These are phyloP conservation scores for Gnatocerus cornutus DNA, from an alignment of 2,888 invertebrate species.

Conservation along the genomic window DNA sequence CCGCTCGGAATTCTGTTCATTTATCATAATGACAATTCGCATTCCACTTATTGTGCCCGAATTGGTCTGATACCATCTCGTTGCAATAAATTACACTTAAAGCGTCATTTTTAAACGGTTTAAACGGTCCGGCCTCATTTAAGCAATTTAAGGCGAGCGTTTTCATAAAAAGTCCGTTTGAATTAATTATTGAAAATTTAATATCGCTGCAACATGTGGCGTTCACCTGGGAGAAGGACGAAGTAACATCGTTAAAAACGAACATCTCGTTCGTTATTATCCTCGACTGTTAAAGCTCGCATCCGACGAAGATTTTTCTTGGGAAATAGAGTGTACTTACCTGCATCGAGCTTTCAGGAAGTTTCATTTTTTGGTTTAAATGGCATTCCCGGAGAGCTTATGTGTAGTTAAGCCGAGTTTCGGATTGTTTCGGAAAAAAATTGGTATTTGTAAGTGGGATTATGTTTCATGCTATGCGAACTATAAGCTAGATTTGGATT, in stretches of 20 bases:
- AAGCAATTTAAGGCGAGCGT: constrained; percentile 12
- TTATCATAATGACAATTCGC: constrained; percentile 37
- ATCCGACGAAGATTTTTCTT: constrained; percentile 14
- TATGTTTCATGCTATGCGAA: background rate
- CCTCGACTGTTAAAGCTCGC: background rate
- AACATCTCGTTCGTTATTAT: constrained; percentile 26
- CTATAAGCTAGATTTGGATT: constrained; percentile 17
- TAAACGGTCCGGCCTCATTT: constrained; percentile 24
- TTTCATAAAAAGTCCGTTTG: constrained; percentile 25
- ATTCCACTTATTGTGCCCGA: constrained; percentile 32
- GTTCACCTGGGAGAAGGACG: constrained; percentile 13
- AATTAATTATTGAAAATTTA: constrained; percentile 31
- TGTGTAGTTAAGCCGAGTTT: no score
- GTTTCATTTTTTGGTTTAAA: background rate
- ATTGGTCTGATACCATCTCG: constrained; percentile 30
- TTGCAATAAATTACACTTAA: constrained; percentile 42
- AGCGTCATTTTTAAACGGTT: constrained; percentile 33
- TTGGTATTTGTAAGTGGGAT: background rate
- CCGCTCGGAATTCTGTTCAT: constrained; percentile 25
- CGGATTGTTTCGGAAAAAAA: constrained; percentile 5
- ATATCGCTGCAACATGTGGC: constrained; percentile 23
- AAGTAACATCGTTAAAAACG: constrained; percentile 29
- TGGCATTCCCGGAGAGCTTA: no score
- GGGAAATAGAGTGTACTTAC: constrained; percentile 27
- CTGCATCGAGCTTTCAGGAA: constrained; percentile 4